A percentile compares a stretch with the other conserved stretches of the same genome.
phyloP scores from a whole-genome alignment of 2,888 invertebrate genomes.

The Nudaria mundana region DNA sequence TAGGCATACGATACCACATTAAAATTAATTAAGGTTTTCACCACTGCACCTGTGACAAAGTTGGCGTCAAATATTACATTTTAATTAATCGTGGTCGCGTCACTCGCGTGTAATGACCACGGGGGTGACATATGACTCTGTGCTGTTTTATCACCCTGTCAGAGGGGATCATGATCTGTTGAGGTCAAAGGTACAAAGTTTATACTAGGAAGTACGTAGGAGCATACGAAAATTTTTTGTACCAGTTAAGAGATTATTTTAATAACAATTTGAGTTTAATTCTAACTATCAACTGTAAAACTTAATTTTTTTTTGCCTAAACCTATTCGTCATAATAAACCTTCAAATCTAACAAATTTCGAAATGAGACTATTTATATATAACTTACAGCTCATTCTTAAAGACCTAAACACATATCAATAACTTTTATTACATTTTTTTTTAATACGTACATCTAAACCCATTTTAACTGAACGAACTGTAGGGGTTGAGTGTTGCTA shows the following conservation, averaged over 20 bases:
- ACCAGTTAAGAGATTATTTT: background rate
- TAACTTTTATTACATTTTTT: too few relatives aligned
- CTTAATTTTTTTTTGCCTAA: too few relatives aligned
- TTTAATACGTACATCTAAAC: too few relatives aligned
- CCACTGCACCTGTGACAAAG: constrained; percentile 57
- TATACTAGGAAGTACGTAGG: background rate
- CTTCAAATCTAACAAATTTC: too few relatives aligned
- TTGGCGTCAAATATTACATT: constrained; percentile 54
- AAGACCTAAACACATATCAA: too few relatives aligned
- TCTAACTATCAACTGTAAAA: background rate
- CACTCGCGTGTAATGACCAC: constrained; percentile 49
- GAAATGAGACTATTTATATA: too few relatives aligned
- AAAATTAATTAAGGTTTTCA: constrained; percentile 52
- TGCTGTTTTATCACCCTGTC: constrained; percentile 47
- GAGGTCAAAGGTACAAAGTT: constrained; percentile 3
- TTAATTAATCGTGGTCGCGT: constrained; percentile 61
- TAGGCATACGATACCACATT: constrained; percentile 31
- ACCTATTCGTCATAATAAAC: too few relatives aligned
- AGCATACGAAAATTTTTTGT: background rate
- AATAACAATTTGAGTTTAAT: background rate
- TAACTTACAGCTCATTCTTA: too few relatives aligned
- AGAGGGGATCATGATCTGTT: constrained; percentile 5
- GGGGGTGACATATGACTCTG: constrained; percentile 48
- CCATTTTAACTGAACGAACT: background rate
- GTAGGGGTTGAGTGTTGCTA: background rate